Base-by-base conservation (phyloP, 2,113 vertebrate genomes). In the Notothenia coriiceps region DNA sequence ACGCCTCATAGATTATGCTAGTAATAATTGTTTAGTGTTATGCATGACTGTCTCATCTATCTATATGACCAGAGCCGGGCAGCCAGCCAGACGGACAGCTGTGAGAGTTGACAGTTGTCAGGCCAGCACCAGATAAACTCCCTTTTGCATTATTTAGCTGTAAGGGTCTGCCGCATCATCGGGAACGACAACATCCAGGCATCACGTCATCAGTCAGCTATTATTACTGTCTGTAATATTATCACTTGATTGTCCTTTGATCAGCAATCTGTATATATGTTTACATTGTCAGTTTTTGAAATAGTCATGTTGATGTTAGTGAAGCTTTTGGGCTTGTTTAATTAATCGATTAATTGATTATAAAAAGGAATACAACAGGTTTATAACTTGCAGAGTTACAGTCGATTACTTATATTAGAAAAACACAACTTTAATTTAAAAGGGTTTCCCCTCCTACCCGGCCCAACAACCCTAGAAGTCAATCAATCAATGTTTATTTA, bases 131-230 rank as follows among this genome's bases (percentile, higher is more conserved):
- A 79, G 65, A 79, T 72, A 88, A 86, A 70, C 66, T 49, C 33
- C 62, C 89, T 67, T 43, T 43, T 93, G 88, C 87, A 92, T 92
- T 84, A 92, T 92, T 93, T 65, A 92, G 51, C 11, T 67, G 44
- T 63, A 82, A 91, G 57, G 5, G 55, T 62, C 74, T 51, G 60
- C 12, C 11, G 64, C 76, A 69, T 84, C 83, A 49, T 50, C 66
- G 10, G 15, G 10, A 77, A 62, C 61, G 65, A 79, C 74, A 77
- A 69, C 79, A 79, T 68, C 49, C 57, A 76, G 47, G 40, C 67
- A 54, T 78, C 61, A 60, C 67, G 2, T 75, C 70, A 70, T 74
- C 55, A 68, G 22, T 55, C 46, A 50, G 11, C 43, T 22, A 55
- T 75, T 17, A 71, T 75, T 17, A 71, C 67, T 61, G 66, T 63